phyloP scores from a whole-genome alignment of 2,797 vertebrate species.

The Limosa lapponica region DNA sequence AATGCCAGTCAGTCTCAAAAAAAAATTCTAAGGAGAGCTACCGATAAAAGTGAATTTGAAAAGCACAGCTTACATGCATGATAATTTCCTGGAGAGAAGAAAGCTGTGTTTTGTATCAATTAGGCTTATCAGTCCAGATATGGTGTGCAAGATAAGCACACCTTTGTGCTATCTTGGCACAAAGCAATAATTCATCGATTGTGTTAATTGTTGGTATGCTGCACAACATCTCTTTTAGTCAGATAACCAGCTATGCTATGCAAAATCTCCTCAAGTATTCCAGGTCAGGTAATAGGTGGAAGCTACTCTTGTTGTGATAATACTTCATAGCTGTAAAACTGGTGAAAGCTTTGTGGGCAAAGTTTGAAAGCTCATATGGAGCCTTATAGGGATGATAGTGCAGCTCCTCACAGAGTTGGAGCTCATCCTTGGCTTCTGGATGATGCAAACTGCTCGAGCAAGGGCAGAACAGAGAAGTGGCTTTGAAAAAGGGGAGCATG shows the following conservation, averaged over 20 bases:
- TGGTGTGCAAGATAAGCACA: slow-evolving; percentile 39
- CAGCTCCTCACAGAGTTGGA: not conserved
- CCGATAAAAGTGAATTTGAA: not conserved
- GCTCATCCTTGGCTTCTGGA: not conserved
- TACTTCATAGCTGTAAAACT: not conserved
- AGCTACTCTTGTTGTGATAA: not conserved
- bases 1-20: not conserved
- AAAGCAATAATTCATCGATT: slow-evolving; percentile 36
- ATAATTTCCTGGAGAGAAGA: not conserved
- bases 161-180: not conserved
- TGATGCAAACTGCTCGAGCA: not conserved
- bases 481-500: not conserved
- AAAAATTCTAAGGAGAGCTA: not conserved
- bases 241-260: not conserved
- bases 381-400: not conserved
- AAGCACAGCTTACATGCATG: not conserved
- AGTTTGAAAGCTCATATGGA: not conserved
- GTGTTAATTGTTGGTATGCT: slow-evolving; percentile 25
- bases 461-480: not conserved
- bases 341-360: not conserved
- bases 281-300: not conserved
- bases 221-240: not conserved
- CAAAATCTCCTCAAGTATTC: not conserved
- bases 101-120: not conserved
- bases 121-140: slow-evolving; percentile 54